These are phyloP conservation scores for Galeopterus variegatus DNA, from an alignment of 2,113 vertebrate species.

Conservation along the genomic window DNA sequence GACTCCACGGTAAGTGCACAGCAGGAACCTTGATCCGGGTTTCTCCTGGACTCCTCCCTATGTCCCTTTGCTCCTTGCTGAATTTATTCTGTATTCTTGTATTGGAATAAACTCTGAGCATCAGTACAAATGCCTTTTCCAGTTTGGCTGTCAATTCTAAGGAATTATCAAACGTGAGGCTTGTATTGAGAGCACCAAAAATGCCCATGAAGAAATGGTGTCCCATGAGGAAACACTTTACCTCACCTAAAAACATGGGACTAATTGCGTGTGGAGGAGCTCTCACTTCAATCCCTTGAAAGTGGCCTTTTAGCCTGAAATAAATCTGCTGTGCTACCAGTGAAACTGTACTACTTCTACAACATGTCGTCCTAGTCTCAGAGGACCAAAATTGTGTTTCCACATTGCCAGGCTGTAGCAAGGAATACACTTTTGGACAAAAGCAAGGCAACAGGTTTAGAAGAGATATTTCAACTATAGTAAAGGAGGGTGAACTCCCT, in stretches of 20 bases:
- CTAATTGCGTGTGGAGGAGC: neutral
- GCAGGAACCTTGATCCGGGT: neutral
- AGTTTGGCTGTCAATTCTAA: neutral
- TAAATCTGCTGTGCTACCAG: neutral
- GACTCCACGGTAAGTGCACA: neutral
- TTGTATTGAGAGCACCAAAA: neutral
- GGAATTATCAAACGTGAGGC: neutral
- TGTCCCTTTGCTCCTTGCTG: neutral
- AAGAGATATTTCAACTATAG: neutral
- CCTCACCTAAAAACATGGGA: slow-evolving; percentile 42
- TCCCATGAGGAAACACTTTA: slow-evolving; percentile 50
- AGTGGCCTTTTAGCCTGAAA: neutral
- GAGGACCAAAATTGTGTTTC: neutral
- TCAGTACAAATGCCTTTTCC: neutral
- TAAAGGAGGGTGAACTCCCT: neutral
- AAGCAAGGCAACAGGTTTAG: neutral
- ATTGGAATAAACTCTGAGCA: neutral
- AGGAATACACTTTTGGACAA: neutral
- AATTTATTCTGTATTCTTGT: neutral
- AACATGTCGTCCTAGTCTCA: neutral
- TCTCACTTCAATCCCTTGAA: neutral
- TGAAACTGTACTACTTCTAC: neutral
- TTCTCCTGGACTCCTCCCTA: neutral
- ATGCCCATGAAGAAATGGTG: neutral
- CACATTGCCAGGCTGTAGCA: neutral